Percentiles rank a stretch among this genome's conserved stretches.
phyloP scores from a whole-genome alignment of 1,140 invertebrate species.

The Ceratitis capitata region DNA sequence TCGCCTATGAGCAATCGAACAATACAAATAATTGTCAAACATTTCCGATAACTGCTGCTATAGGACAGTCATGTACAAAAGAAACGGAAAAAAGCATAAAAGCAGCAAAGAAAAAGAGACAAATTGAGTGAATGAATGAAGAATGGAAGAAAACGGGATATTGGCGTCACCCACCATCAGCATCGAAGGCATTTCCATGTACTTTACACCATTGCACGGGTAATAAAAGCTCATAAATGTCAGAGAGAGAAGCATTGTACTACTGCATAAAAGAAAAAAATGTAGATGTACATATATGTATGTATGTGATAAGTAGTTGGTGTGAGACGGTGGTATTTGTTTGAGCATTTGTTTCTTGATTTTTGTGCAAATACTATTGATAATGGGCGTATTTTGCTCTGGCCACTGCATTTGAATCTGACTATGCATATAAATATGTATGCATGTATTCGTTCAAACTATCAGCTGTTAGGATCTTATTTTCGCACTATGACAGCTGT shows the following conservation, averaged over 20 bases:
- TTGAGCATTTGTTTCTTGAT: not conserved
- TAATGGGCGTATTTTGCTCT: not conserved
- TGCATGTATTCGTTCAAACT: not conserved
- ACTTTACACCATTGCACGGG: not conserved
- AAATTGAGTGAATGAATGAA: slow-evolving; percentile 3
- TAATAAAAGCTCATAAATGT: slow-evolving; percentile 19
- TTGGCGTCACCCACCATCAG: not conserved
- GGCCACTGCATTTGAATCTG: not conserved
- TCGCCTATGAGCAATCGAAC: slow-evolving; percentile 20
- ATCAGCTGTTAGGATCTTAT: not conserved
- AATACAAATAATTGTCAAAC: slow-evolving; percentile 41
- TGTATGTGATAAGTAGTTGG: no score
- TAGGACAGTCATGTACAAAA: not conserved
- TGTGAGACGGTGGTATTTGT: not conserved
- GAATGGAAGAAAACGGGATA: not conserved
- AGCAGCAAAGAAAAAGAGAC: slow-evolving; percentile 6
- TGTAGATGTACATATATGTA: no score
- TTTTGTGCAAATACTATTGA: not conserved
- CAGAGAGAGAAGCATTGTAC: not conserved
- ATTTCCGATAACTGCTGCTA: slow-evolving; percentile 32
- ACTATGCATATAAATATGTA: not conserved
- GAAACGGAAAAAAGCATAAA: not conserved
- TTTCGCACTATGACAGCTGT: slow-evolving; percentile 14
- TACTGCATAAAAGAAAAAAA: not conserved
- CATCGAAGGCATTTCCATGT: slow-evolving; percentile 17